Evolutionary conservation across 2,113 vertebrate species (phyloP).

Genomic region (Leptocoma aspasia): DNA sequence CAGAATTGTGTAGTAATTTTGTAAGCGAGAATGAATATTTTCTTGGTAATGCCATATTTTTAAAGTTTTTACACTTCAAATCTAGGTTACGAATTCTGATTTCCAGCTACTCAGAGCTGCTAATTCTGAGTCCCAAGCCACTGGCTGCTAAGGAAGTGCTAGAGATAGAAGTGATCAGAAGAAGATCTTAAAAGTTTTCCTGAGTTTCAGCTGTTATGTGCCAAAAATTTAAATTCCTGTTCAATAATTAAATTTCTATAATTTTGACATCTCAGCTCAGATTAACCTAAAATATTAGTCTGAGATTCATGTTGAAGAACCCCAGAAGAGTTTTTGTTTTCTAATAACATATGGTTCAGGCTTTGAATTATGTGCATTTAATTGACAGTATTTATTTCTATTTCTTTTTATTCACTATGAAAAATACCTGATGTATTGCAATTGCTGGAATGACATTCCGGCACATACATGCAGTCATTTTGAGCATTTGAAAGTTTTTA

Average conservation of each 20-base stretch:
- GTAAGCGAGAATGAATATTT: background rate
- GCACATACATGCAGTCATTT: background rate
- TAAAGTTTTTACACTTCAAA: background rate
- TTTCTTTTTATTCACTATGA: background rate
- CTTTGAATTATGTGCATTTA: background rate
- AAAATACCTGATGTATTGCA: background rate
- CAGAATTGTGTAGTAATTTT: background rate
- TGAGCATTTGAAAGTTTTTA: background rate
- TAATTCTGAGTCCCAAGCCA: background rate
- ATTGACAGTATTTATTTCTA: background rate
- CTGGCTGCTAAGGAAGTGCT: background rate
- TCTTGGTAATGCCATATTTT: background rate
- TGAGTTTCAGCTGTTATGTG: background rate
- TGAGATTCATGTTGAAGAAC: background rate
- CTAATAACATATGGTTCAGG: background rate
- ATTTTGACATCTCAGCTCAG: background rate
- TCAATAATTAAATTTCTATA: background rate
- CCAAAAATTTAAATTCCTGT: background rate
- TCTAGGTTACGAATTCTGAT: background rate
- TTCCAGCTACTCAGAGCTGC: background rate
- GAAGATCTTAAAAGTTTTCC: background rate
- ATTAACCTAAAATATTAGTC: background rate
- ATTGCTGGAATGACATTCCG: background rate
- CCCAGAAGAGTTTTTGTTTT: background rate
- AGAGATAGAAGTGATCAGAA: background rate